phyloP scores from a whole-genome alignment of 2,113 vertebrate species.

The Thamnophis sirtalis region DNA sequence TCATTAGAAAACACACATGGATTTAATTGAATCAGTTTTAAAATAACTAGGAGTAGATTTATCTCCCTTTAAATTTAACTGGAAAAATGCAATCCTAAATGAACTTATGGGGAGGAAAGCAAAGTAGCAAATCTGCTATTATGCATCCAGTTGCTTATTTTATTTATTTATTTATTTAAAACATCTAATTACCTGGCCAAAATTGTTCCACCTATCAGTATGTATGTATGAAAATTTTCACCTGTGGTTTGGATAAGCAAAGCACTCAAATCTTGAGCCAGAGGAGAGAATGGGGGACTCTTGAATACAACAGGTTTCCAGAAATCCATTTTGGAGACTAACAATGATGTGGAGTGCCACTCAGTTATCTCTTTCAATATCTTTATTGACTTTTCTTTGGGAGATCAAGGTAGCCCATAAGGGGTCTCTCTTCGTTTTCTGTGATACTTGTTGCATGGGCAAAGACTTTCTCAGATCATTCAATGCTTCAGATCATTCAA shows the following conservation, averaged over 20 bases:
- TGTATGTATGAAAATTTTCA: not conserved
- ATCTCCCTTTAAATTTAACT: not conserved
- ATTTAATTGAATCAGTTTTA: not conserved
- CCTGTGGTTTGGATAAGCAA: not conserved
- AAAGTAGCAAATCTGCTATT: not conserved
- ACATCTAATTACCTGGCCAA: not conserved
- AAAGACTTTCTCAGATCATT: not conserved
- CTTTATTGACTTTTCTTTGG: not conserved
- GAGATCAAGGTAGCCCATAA: not conserved
- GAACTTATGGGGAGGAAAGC: not conserved
- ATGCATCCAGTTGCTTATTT: not conserved
- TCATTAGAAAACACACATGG: not conserved
- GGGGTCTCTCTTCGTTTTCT: not conserved
- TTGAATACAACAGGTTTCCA: not conserved
- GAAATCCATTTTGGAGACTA: not conserved
- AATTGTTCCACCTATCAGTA: not conserved
- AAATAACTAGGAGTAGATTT: not conserved
- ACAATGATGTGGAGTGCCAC: not conserved
- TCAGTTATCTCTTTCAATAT: not conserved
- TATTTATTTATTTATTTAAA: not conserved
- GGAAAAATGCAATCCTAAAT: not conserved
- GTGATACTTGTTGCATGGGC: not conserved
- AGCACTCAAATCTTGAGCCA: not conserved
- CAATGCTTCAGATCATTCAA: not conserved
- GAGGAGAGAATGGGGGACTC: not conserved